Conservation (phyloP, 2,797 vertebrate genomes). For the Paramormyrops hopkinsi region DNA sequence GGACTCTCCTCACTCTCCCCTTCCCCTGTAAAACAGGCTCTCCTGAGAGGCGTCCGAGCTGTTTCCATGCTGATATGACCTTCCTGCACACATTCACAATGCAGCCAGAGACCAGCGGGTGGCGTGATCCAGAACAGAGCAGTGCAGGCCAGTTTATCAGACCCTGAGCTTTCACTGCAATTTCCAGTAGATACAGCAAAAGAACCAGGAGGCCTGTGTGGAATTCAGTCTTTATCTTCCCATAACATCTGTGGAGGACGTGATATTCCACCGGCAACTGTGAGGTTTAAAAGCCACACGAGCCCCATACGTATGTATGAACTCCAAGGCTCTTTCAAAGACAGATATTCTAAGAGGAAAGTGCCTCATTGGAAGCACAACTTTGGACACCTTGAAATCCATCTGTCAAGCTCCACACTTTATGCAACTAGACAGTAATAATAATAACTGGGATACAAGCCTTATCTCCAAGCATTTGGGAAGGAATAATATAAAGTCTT, state of each 20-base stretch:
- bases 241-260: neutral
- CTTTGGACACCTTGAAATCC: neutral
- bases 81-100: neutral
- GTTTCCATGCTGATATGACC: neutral
- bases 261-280: neutral
- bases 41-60: neutral
- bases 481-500: neutral
- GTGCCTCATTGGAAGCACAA: neutral
- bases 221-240: neutral
- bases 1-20: constrained; percentile 61
- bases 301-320: neutral
- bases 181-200: neutral
- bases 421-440: neutral
- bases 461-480: neutral
- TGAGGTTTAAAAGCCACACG: neutral
- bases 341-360: neutral
- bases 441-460: neutral
- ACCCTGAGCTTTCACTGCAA: neutral
- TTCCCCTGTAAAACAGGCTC: constrained; percentile 58
- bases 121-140: neutral
- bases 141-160: neutral
- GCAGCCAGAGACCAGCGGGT: neutral
- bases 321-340: neutral
- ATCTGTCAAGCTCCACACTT: neutral
- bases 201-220: neutral